Conservation (phyloP, 2,113 vertebrate species). For the Thymallus thymallus region DNA sequence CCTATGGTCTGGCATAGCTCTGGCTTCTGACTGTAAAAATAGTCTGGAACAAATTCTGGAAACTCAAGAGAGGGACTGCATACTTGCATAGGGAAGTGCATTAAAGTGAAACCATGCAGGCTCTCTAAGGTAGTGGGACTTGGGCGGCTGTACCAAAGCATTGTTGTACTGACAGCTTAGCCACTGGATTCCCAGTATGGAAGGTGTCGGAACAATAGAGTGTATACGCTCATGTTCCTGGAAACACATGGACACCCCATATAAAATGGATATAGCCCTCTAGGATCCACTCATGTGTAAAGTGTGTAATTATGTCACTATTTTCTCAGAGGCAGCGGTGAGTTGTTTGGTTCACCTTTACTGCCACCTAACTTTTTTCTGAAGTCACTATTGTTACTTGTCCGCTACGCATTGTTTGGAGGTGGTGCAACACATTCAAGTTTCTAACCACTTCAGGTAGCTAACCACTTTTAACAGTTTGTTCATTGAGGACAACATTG, state of each 20-base stretch:
- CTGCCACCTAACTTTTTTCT: background rate
- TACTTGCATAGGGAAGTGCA: background rate
- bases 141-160: conserved; percentile 15
- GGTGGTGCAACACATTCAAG: no score
- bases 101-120: conserved; percentile 14
- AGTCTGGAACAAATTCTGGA: background rate
- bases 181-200: background rate
- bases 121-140: background rate
- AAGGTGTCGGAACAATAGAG: background rate
- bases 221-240: background rate
- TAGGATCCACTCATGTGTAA: background rate
- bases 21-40: background rate
- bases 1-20: conserved; percentile 12
- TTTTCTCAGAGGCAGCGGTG: background rate
- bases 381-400: no score
- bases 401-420: no score
- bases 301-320: background rate
- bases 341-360: conserved; percentile 6
- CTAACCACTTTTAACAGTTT: no score
- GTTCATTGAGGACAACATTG: background rate
- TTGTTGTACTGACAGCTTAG: conserved; percentile 4
- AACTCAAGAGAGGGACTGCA: background rate
- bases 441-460: no score
- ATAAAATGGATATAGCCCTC: background rate
- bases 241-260: background rate